Conservation (phyloP, 2,797 vertebrate species). For the Sebastes hubbsi region DNA sequence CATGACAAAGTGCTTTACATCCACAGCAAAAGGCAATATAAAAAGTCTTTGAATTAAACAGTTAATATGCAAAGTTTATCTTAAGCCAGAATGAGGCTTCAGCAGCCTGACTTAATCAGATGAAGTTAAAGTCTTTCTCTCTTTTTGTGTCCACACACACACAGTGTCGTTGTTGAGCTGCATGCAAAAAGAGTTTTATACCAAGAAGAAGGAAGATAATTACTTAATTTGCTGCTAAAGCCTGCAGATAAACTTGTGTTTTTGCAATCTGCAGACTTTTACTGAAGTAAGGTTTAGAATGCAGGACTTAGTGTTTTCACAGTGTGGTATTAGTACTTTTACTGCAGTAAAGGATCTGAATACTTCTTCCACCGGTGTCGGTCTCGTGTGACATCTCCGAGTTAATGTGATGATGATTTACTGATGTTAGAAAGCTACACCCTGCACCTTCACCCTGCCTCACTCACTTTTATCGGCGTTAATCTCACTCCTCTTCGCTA, state of each 20-base stretch:
- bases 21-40: background rate
- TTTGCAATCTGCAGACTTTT: too few relatives aligned
- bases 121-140: background rate
- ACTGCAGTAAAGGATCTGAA: background rate
- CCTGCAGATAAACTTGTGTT: background rate
- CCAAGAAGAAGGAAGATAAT: background rate
- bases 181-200: background rate
- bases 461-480: background rate
- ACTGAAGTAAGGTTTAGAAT: background rate
- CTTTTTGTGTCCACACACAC: background rate
- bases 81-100: background rate
- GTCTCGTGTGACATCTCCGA: background rate
- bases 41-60: background rate
- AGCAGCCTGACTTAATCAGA: background rate
- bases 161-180: background rate
- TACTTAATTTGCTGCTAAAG: background rate
- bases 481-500: conserved; percentile 12
- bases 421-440: background rate
- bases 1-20: background rate
- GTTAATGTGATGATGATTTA: conserved; percentile 7
- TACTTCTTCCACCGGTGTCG: background rate
- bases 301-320: background rate
- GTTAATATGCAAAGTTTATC: background rate
- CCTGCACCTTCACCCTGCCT: background rate
- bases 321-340: background rate